Conservation (phyloP, 2,797 vertebrate species). For the Hippopotamyrus pictus region DNA sequence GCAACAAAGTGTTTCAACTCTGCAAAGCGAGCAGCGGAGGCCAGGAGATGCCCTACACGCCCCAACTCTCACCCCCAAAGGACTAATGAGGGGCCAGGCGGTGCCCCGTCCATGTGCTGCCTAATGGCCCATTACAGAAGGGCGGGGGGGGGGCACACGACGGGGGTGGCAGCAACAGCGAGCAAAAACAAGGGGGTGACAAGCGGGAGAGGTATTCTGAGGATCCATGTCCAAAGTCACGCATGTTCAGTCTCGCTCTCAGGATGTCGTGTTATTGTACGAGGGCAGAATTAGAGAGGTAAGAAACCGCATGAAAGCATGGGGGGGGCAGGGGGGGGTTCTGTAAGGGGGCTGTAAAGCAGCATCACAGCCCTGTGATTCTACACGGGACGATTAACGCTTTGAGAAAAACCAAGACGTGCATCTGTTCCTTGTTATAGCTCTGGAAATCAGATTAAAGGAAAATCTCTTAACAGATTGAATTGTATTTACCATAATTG, state of each 20-base stretch:
- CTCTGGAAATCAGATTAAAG: conserved; percentile 65
- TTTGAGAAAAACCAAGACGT: conserved; percentile 48
- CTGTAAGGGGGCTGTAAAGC: conserved; percentile 56
- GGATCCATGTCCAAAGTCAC: conserved; percentile 37
- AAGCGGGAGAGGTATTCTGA: conserved; percentile 21
- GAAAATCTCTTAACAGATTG: conserved; percentile 57
- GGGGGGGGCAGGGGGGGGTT: conserved; percentile 32
- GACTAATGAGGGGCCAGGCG: conserved; percentile 49
- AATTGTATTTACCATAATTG: conserved; percentile 59
- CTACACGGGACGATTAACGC: conserved; percentile 51
- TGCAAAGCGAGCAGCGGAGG: conserved; percentile 42
- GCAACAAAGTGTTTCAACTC: conserved; percentile 71
- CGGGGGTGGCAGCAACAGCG: conserved; percentile 23
- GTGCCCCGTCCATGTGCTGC: conserved; percentile 26
- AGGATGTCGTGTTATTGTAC: conserved; percentile 21
- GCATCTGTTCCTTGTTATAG: conserved; percentile 61
- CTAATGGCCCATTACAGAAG: conserved; percentile 54
- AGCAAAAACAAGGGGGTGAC: conserved; percentile 30
- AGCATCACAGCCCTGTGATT: conserved; percentile 51
- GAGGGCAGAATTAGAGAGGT: conserved; percentile 34
- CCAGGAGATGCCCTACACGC: conserved; percentile 28
- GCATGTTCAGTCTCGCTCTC: conserved; percentile 14
- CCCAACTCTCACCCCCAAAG: conserved; percentile 28
- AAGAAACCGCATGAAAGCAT: conserved; percentile 43
- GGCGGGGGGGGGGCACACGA: conserved; percentile 38